These are phyloP conservation scores for Nebria ingens DNA, from an alignment of 1,140 invertebrate species.

Conservation along the genomic window DNA sequence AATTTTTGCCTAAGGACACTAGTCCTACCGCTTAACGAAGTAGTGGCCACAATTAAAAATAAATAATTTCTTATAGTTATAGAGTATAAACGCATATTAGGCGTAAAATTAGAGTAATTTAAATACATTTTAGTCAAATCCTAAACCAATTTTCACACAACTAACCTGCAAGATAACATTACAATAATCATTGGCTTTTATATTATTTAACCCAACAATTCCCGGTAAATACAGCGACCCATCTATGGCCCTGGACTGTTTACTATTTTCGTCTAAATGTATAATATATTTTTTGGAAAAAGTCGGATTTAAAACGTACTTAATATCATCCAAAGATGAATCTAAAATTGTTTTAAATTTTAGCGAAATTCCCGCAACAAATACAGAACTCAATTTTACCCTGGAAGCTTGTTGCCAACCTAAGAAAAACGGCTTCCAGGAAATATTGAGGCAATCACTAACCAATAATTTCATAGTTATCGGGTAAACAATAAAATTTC, in stretches of 20 bases:
- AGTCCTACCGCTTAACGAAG: no score
- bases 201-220: slow-evolving; percentile 96
- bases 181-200: slow-evolving; percentile 99
- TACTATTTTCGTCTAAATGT: slow-evolving; percentile 69
- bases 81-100: no score
- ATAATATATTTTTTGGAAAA: slow-evolving; percentile 77
- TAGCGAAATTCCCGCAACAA: no score
- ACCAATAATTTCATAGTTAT: slow-evolving; percentile 99
- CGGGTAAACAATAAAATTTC: slow-evolving; percentile 98
- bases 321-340: slow-evolving; percentile 97
- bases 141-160: background rate
- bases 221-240: slow-evolving; percentile 94
- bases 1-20: no score
- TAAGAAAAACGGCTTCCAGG: no score
- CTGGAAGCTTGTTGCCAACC: no score
- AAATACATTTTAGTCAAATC: no score
- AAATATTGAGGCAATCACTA: slow-evolving; percentile 26
- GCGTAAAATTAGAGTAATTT: no score
- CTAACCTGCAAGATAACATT: slow-evolving; percentile 93
- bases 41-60: no score
- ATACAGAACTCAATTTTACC: slow-evolving; percentile 11
- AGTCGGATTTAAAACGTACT: slow-evolving; percentile 97
- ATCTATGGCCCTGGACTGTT: slow-evolving; percentile 90
- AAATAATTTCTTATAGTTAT: no score
- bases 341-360: slow-evolving; percentile 45